phyloP scores from a whole-genome alignment of 1,140 invertebrate species.

The Contarinia nasturtii region DNA sequence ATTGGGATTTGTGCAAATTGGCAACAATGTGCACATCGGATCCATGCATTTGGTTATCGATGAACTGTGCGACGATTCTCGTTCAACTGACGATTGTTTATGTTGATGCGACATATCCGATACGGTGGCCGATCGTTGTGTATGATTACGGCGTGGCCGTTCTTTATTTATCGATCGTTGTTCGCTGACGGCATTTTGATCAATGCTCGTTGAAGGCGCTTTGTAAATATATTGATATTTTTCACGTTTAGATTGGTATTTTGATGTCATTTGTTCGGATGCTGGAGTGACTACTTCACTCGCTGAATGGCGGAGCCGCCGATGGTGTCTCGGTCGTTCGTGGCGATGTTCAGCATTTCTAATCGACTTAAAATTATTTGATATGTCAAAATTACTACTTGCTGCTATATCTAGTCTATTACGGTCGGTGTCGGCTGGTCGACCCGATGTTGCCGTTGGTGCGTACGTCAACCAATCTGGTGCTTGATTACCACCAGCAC shows the following conservation, averaged over 20 bases:
- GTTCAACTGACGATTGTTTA: conserved; percentile 21
- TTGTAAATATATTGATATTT: conserved; percentile 19
- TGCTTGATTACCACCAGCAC: conserved; percentile 10
- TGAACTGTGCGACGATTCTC: conserved; percentile 13
- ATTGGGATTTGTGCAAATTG: conserved; percentile 23
- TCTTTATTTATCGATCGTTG: conserved; percentile 10
- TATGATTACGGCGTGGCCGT: conserved; percentile 21
- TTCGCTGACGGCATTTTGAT: background rate
- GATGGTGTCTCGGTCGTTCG: conserved; percentile 10
- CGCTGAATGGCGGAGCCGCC: conserved; percentile 15
- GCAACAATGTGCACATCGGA: conserved; percentile 20
- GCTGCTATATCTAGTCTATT: background rate
- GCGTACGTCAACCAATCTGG: conserved; percentile 19
- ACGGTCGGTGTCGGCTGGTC: background rate
- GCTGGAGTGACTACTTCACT: conserved; percentile 15
- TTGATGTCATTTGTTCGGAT: conserved; percentile 1
- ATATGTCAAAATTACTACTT: background rate
- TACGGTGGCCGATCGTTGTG: conserved; percentile 22
- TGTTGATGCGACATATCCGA: conserved; percentile 20
- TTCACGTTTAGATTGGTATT: conserved; percentile 10
- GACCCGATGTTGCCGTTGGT: conserved; percentile 5
- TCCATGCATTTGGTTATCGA: conserved; percentile 19
- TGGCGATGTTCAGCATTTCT: conserved; percentile 6
- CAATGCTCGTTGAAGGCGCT: background rate
- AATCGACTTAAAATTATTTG: background rate